Percentiles rank a stretch among this genome's conserved stretches.
Conservation (phyloP, 1,140 invertebrate genomes). For the Anadara kagoshimensis region DNA sequence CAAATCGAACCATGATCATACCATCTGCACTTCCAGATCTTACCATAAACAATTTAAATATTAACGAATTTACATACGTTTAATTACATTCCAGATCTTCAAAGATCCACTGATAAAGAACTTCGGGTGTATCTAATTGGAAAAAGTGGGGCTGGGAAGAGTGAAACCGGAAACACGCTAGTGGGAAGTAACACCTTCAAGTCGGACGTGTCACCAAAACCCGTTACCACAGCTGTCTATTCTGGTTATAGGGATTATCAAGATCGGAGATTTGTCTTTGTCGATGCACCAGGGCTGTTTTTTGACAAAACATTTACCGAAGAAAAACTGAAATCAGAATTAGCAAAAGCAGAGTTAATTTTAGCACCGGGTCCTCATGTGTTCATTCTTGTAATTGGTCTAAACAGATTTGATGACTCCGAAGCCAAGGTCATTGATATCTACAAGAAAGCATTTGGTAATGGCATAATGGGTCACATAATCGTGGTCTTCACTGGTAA, state of each 20-base stretch:
- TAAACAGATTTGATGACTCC: neutral
- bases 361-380: neutral
- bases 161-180: neutral
- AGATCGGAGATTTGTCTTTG: neutral
- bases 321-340: neutral
- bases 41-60: no score
- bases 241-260: neutral
- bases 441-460: neutral
- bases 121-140: neutral
- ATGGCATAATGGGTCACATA: neutral
- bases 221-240: neutral
- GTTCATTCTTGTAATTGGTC: neutral
- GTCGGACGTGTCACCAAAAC: neutral
- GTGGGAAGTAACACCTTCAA: neutral
- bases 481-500: neutral
- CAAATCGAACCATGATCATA: no score
- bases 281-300: neutral
- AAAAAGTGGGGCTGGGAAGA: neutral
- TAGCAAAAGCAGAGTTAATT: neutral
- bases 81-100: neutral
- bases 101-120: neutral
- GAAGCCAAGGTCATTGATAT: neutral
- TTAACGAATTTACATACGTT: no score
- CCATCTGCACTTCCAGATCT: no score
- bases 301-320: neutral